Evolutionary conservation across 2,797 vertebrate species (phyloP).

Genomic region (Pipistrellus pipistrellus): DNA sequence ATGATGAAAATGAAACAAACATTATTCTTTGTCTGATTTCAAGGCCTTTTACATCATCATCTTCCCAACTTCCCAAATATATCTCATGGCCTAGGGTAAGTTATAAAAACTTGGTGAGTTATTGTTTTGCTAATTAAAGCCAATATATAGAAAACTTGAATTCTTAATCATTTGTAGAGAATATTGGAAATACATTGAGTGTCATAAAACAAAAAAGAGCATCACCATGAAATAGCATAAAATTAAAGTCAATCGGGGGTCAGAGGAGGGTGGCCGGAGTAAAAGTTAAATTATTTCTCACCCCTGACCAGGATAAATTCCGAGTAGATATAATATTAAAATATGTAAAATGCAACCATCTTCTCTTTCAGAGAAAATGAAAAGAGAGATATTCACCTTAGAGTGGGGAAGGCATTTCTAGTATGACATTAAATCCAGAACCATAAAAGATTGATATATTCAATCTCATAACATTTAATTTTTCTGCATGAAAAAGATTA

Average conservation of each 20-base stretch:
- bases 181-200: slow-evolving; percentile 16
- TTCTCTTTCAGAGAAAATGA: slow-evolving; percentile 42
- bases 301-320: background rate
- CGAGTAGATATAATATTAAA: slow-evolving; percentile 28
- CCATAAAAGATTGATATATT: background rate
- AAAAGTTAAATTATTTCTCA: slow-evolving; percentile 41
- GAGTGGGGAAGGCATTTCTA: background rate
- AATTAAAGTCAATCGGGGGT: background rate
- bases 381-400: background rate
- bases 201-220: background rate
- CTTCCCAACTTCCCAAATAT: background rate
- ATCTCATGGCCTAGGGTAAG: background rate
- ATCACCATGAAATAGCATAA: background rate
- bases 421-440: slow-evolving; percentile 22
- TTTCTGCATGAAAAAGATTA: slow-evolving; percentile 1
- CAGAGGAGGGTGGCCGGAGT: background rate
- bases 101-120: slow-evolving; percentile 17
- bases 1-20: background rate
- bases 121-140: slow-evolving; percentile 46
- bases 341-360: slow-evolving; percentile 1
- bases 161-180: slow-evolving; percentile 44
- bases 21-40: slow-evolving; percentile 30
- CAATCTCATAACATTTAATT: background rate
- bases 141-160: slow-evolving; percentile 19
- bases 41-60: background rate